Evolutionary conservation across 2,888 invertebrate species (phyloP).

Genomic region (Mesochorus sp.): DNA sequence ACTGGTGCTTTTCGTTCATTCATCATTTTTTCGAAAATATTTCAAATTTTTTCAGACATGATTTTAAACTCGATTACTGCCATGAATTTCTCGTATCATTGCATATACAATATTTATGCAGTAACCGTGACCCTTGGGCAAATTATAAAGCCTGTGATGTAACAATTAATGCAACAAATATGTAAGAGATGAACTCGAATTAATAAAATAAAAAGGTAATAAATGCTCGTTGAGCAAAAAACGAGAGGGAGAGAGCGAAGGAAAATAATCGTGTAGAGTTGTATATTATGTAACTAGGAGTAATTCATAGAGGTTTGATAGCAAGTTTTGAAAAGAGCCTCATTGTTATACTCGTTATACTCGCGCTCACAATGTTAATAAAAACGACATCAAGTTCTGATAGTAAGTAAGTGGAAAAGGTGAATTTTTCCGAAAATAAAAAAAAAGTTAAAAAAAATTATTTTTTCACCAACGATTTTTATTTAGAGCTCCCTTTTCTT

Average conservation of each 20-base stretch:
- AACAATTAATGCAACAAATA: constrained; percentile 22
- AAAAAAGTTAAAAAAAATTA: neutral
- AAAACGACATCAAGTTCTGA: constrained; percentile 38
- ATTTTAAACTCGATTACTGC: neutral
- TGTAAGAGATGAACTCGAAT: neutral
- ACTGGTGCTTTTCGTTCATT: neutral
- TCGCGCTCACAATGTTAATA: constrained; percentile 33
- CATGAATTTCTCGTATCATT: neutral
- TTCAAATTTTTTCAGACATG: neutral
- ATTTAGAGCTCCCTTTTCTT: too few relatives aligned
- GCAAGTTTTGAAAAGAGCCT: constrained; percentile 26
- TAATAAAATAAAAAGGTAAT: constrained; percentile 8
- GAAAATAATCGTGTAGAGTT: neutral
- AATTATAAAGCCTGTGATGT: neutral
- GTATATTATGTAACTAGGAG: neutral
- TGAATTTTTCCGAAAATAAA: constrained; percentile 47
- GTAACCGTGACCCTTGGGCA: neutral
- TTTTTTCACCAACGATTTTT: too few relatives aligned
- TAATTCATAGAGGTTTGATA: constrained; percentile 33
- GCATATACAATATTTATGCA: too few relatives aligned
- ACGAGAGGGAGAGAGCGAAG: neutral
- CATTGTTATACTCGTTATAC: constrained; percentile 47
- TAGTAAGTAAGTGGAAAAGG: constrained; percentile 29
- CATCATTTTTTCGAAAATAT: neutral
- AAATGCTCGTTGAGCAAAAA: constrained; percentile 24